Base-by-base conservation (phyloP, 2,113 vertebrate genomes). In the Embiotoca jacksoni region DNA sequence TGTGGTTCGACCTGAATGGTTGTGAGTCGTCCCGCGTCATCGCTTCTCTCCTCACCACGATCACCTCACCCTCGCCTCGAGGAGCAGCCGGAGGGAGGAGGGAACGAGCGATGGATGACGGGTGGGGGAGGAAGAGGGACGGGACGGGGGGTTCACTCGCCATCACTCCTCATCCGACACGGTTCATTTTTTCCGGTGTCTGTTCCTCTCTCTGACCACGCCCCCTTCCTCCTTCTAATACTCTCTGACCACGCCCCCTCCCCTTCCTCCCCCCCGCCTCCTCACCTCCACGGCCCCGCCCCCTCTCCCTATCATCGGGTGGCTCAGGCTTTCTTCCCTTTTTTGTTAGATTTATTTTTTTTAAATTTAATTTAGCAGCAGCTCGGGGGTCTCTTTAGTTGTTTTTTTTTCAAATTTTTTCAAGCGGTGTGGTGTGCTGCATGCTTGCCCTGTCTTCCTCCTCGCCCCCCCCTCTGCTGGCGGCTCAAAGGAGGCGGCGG, bases 391-490 rank as follows among this genome's bases (percentile, higher is more conserved):
- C 76, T 85, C 68, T 85, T 82, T 23, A 23, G 23, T 23, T 23
- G 1, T 23, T 23, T 23, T 23, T 23, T 23, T 23, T 23, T n/a
- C n/a, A n/a, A n/a, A n/a, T n/a, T n/a, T 23, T 23, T 23, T 1
- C 23, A 23, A 60, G 82, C 74, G 64, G 79, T 83, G 87, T 82
- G 86, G 86, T 73, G 90, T 91, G 83, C 89, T 92, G 92, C 91
- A 91, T 93, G 93, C 93, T 94, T 92, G 92, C 93, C 92, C 93
- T 93, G 92, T 90, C 92, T 90, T 89, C 91, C 91, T 94, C 91
- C 86, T 87, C 61, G 69, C 80, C 84, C 23, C 23, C 23, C 23
- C 70, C 82, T 75, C 84, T 69, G 86, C 82, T 86, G 88, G 81
- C 73, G 52, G 73, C 55, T 75, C 35, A 11, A 70, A 55, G 60